Evolutionary conservation across 92 coral and sea anemone species (phyloP), one percentile per base, ranked within the genome.

Genomic region (Paragorgia papillata): DNA sequence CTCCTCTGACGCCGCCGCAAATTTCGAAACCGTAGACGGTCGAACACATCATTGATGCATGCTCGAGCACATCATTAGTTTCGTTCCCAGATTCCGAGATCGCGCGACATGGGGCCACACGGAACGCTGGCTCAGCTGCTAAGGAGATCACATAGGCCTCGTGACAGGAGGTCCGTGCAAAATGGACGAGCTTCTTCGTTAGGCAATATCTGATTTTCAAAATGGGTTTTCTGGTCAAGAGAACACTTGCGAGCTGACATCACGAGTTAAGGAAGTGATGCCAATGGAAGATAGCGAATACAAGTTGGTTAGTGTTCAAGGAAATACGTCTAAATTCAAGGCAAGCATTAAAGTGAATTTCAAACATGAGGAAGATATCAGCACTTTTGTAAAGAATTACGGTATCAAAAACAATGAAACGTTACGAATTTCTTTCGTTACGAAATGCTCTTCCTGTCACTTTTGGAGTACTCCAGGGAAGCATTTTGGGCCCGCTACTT

Each of bases 171-270:
- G n/a, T n/a, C n/a, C n/a, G n/a, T n/a, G n/a, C n/a, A 66, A 7
- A 24, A 41, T 35, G 85, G 85, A 51, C 46, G 40, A 28, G 20
- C 41, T 62, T 27, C 43, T 62, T 30, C 69, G 69, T 33, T 41
- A 30, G 1, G 69, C 69, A 15, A 29, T 30, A 29, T 17, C 19
- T 19, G 40, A 62, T 20, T 10, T 62, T 27, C 9, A 30, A 62
- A 62, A 62, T 62, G 40, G 15, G 7, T 62, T 62, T 33, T 62
- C 43, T 30, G 69, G 69, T 35, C 41, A 62, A 62, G 48, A 34
- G 48, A 62, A 62, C 21, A 59, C 66, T 59, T 4, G 3, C 2
- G 66, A 59, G 66, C 66, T 59, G 7, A 13, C 24, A 21, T 59
- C 66, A 22, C 66, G 66, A 53, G 66, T 59, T 21, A 29, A n/a